Evolutionary conservation across 2,888 invertebrate genomes (phyloP).

Genomic region (Agrochola macilenta): DNA sequence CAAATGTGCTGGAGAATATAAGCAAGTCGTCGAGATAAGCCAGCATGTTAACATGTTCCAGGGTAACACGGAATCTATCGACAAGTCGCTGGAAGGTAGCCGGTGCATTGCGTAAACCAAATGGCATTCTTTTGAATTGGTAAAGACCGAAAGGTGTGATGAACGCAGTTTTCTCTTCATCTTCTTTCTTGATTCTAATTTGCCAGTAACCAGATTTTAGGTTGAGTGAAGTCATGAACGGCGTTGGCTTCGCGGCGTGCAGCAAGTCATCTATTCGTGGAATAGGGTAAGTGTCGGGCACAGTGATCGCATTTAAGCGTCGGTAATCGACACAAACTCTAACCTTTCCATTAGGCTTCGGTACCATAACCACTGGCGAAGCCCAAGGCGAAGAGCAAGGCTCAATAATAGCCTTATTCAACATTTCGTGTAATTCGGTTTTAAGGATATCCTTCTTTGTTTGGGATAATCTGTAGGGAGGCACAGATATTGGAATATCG

Average conservation of each 20-base stretch:
- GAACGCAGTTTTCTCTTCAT: background rate
- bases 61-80: constrained; percentile 32
- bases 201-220: constrained; percentile 7
- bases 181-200: background rate
- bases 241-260: constrained; percentile 15
- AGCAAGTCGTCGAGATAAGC: constrained; percentile 24
- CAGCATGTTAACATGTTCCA: constrained; percentile 16
- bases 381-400: background rate
- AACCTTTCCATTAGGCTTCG: background rate
- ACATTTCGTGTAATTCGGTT: background rate
- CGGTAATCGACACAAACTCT: background rate
- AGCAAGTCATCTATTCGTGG: constrained; percentile 3
- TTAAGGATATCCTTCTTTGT: background rate
- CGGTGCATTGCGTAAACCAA: constrained; percentile 71
- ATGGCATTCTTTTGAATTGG: constrained; percentile 70
- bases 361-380: background rate
- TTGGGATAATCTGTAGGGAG: background rate
- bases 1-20: constrained; percentile 4
- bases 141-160: background rate
- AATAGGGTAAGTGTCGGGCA: background rate
- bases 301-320: background rate
- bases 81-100: constrained; percentile 67
- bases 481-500: background rate
- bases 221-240: constrained; percentile 29
- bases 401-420: background rate